Percentiles rank a stretch among this genome's conserved stretches.
phyloP scores from a whole-genome alignment of 1,140 invertebrate species.

The Lepidurus apus region DNA sequence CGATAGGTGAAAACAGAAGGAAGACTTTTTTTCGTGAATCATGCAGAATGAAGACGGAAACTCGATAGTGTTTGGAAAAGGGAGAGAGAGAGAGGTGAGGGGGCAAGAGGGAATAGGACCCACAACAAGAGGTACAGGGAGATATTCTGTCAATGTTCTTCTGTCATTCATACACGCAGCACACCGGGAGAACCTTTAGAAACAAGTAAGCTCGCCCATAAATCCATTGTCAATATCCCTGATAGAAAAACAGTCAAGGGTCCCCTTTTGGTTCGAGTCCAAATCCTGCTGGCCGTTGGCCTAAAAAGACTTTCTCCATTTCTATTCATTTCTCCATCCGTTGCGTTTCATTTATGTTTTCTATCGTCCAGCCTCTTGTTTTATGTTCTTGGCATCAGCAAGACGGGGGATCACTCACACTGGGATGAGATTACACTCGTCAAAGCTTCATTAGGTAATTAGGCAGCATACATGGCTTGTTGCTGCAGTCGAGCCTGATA shows the following conservation, averaged over 20 bases:
- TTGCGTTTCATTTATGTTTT: background rate
- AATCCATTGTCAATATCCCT: constrained; percentile 15
- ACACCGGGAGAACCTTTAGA: background rate
- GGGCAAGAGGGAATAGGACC: background rate
- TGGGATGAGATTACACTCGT: constrained; percentile 10
- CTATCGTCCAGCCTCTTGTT: background rate
- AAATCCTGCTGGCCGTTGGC: background rate
- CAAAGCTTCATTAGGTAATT: constrained; percentile 27
- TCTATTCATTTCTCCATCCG: background rate
- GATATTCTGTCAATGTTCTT: background rate
- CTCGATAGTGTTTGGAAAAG: background rate
- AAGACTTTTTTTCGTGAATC: constrained; percentile 16
- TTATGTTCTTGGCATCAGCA: background rate
- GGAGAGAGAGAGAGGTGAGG: background rate
- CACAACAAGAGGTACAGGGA: constrained; percentile 2
- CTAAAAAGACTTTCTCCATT: background rate
- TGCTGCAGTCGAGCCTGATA: constrained; percentile 28
- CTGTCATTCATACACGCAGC: background rate
- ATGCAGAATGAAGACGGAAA: background rate
- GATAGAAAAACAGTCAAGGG: constrained; percentile 6
- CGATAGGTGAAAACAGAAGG: background rate
- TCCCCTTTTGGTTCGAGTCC: constrained; percentile 18
- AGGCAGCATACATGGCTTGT: constrained; percentile 24
- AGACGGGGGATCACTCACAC: background rate
- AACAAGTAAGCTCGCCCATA: background rate